Evolutionary conservation across 1,140 invertebrate genomes (phyloP).

Genomic region (Hypothenemus hampei): DNA sequence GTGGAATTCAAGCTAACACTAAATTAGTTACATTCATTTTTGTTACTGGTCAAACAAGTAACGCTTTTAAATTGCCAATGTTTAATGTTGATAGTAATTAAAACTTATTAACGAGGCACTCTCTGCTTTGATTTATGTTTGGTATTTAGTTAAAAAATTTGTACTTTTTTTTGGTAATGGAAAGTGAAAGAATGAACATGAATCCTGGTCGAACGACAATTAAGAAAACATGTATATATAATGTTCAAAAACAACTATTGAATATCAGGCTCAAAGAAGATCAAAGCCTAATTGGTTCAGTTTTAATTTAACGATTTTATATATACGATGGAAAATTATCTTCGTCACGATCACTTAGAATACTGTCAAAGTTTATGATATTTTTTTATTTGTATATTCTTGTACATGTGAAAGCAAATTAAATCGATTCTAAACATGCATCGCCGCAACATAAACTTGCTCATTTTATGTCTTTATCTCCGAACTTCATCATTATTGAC

Average conservation of each 20-base stretch:
- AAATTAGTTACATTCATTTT: constrained; percentile 7
- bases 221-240: no score
- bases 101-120: constrained; percentile 1
- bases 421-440: constrained; percentile 14
- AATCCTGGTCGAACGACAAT: no score
- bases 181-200: no score
- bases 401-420: neutral
- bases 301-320: constrained; percentile 14
- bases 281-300: constrained; percentile 1
- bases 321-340: constrained; percentile 7
- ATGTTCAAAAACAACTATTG: no score
- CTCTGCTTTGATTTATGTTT: neutral
- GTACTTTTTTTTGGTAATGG: no score
- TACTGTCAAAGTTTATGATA: constrained; percentile 1
- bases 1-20: neutral
- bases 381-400: no score
- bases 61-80: constrained; percentile 2
- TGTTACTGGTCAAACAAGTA: constrained; percentile 1
- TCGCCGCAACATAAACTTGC: constrained; percentile 5
- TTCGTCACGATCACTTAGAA: constrained; percentile 11
- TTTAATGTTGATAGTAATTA: constrained; percentile 1
- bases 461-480: constrained; percentile 8
- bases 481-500: neutral
- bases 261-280: neutral
- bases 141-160: neutral